Conservation (phyloP, 1,140 invertebrate species). For the Dreissena rostriformis region DNA sequence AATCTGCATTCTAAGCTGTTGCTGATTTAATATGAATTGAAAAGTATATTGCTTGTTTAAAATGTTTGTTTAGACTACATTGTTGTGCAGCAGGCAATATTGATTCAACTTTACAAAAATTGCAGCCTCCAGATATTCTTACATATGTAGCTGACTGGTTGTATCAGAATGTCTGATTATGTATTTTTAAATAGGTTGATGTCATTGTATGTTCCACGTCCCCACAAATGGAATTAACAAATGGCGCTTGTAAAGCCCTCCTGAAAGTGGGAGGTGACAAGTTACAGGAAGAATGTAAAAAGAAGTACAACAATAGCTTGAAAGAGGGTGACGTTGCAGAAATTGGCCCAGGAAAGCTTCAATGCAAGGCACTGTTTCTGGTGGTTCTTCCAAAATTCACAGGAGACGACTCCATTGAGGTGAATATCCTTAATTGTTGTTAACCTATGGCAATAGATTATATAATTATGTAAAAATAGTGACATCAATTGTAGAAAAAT, state of each 20-base stretch:
- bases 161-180: too few relatives aligned
- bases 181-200: constrained; percentile 16
- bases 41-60: too few relatives aligned
- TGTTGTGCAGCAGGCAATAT: too few relatives aligned
- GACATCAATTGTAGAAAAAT: too few relatives aligned
- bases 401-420: constrained; percentile 10
- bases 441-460: too few relatives aligned
- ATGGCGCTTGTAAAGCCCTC: constrained; percentile 33
- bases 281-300: constrained; percentile 31
- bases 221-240: constrained; percentile 21
- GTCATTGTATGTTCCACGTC: constrained; percentile 42
- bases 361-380: constrained; percentile 20
- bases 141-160: too few relatives aligned
- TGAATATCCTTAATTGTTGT: background rate
- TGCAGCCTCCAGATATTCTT: too few relatives aligned
- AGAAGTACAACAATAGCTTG: constrained; percentile 27
- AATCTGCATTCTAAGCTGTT: too few relatives aligned
- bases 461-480: too few relatives aligned
- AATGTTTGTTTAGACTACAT: too few relatives aligned
- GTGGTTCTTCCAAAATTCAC: constrained; percentile 17
- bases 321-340: constrained; percentile 31
- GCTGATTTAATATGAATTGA: too few relatives aligned
- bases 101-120: too few relatives aligned
- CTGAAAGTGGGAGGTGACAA: constrained; percentile 18
- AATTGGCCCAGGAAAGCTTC: constrained; percentile 22